Evolutionary conservation across 1,140 invertebrate species (phyloP), one percentile per base, ranked within the genome.

Genomic region (Xylocopa sonorina): DNA sequence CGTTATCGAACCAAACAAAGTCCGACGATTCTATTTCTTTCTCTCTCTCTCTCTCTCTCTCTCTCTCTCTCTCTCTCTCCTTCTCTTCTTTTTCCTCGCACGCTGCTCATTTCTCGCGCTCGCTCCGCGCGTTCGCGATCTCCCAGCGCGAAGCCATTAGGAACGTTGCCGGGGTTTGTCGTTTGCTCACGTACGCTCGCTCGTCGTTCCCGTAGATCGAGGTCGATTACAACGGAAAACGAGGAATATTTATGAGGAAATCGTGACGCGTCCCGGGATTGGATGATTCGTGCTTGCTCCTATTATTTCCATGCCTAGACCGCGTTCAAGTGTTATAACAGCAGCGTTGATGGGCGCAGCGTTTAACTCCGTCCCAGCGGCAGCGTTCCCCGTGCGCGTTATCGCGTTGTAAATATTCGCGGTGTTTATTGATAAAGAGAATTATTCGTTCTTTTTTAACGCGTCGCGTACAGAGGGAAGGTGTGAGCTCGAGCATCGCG

Each of bases 241-340:
- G 51, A 27, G 55, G 32, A 76, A 78, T 81, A 84, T 87, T 87
- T 87, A 86, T 87, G 72, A 66, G 58, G 32, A 64, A 77, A 67
- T 69, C 78, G 75, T 81, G 63, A 55, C 69, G 21, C 38, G 50
- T 57, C 18, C 41, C 29, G 12, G 21, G 10, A 48, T 58, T 18
- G 6, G 3, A 60, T n/a, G 3, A 43, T 48, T 41, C 9, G 12
- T n/a, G 16, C 12, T 5, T 14, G 24, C 14, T 16, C 14, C 21
- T 46, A 21, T n/a, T 24, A 41, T 46, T 50, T 68, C 38, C 18
- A 21, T 29, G 68, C 50, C 27, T 24, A 38, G 38, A 14, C 14
- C 32, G 32, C 51, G 34, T 63, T 62, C 67, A 72, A 79, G 82
- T 83, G 81, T 72, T 53, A 3, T 21, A 67, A 53, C 48, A 41